Evolutionary conservation across 2,888 invertebrate genomes (phyloP), one percentile per base, ranked within the genome.

Genomic region (Crematogaster levior): DNA sequence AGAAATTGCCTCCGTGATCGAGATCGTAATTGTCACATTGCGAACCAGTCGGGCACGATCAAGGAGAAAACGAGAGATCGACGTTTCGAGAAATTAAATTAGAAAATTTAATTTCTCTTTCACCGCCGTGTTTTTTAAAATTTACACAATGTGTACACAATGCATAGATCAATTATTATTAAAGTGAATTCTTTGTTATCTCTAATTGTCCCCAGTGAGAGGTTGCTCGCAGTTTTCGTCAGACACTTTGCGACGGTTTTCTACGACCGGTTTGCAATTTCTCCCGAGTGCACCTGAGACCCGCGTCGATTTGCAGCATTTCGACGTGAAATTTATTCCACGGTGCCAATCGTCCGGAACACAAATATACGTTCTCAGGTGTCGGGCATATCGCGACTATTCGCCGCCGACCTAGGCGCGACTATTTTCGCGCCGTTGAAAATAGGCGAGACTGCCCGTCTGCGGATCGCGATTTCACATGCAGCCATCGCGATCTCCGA

Each of bases 401-500:
- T 18, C 21, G 30, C 6, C 30, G 51, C 6, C 6, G 74, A n/a
- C n/a, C 46, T 74, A 74, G 48, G 66, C 68, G 70, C 43, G 72
- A 79, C 77, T 79, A 70, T 79, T 79, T 77, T 77, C 40, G 77
- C 77, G 21, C 21, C 18, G 53, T 77, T 70, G 72, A 56, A 79
- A 79, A 79, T 79, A 79, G 56, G 56, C 77, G 72, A 79, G 56
- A 77, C 30, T 48, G 21, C 18, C 30, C 77, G 72, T 56, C 43
- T 56, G n/a, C 56, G 56, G 40, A 18, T 56, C 34, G 73, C 73
- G 21, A 74, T 74, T 53, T 61, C 18, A 18, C 61, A 61, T 74
- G 73, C n/a, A 30, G 46, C 18, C 27, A 12, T 18, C 74, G 46
- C 46, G 37, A 75, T 51, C 27, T 65, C 9, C 37, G 37, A 56